phyloP scores from a whole-genome alignment of 2,797 vertebrate genomes.

The Gobionotothen gibberifrons region DNA sequence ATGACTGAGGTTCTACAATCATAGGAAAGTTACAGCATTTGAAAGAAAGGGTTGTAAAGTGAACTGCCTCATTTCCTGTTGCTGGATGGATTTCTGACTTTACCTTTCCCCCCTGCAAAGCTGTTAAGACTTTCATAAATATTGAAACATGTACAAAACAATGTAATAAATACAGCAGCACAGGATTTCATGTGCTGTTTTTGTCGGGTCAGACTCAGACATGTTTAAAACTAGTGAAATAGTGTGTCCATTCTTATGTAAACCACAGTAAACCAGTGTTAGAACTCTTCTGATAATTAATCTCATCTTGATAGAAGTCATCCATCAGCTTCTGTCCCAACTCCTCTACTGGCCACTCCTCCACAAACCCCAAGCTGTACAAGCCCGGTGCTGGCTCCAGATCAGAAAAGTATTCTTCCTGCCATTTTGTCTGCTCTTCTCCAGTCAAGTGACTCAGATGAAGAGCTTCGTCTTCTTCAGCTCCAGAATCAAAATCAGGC shows the following conservation, averaged over 20 bases:
- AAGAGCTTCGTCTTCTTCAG: constrained; percentile 20
- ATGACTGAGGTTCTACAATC: not conserved
- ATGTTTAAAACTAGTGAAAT: not conserved
- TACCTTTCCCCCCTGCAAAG: not conserved
- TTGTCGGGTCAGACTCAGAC: not conserved
- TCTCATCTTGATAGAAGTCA: not conserved
- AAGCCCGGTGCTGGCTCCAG: not conserved
- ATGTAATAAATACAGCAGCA: not conserved
- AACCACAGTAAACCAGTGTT: not conserved
- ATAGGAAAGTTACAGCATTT: not conserved
- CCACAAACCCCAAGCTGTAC: constrained; percentile 22
- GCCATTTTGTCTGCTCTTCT: not conserved
- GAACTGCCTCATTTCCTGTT: not conserved
- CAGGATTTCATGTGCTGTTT: not conserved
- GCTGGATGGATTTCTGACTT: not conserved
- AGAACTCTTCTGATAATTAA: not conserved
- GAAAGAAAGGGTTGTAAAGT: not conserved
- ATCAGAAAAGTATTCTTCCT: not conserved
- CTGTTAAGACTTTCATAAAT: too few relatives aligned
- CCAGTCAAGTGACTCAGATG: constrained; percentile 22
- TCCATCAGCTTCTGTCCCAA: not conserved
- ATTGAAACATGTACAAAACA: not conserved
- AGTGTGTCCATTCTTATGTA: not conserved
- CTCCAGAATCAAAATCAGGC: constrained; percentile 29
- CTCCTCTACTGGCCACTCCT: not conserved